Evolutionary conservation across 2,113 vertebrate species (phyloP).

Genomic region (Chunga burmeisteri): DNA sequence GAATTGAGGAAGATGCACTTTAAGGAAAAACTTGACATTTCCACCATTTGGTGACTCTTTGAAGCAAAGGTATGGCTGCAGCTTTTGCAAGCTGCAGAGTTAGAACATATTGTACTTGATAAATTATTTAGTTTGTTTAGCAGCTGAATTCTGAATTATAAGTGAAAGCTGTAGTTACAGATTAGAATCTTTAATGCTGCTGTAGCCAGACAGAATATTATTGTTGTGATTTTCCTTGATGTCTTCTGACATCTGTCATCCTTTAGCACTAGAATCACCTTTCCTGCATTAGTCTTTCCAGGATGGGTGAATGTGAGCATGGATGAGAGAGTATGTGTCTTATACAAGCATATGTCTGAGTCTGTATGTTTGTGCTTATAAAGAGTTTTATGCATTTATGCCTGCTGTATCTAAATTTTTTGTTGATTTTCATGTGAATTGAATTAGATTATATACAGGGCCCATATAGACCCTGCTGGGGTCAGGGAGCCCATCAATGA

Average conservation of each 20-base stretch:
- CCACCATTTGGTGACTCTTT: slow-evolving; percentile 75
- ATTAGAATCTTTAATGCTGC: slow-evolving; percentile 79
- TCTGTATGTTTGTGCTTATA: background rate
- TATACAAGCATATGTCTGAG: background rate
- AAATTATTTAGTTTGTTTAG: slow-evolving; percentile 86
- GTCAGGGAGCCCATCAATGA: background rate
- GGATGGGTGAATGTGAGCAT: background rate
- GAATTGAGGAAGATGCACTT: slow-evolving; percentile 59
- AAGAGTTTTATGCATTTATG: background rate
- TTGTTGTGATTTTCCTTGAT: slow-evolving; percentile 73
- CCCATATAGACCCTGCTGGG: background rate
- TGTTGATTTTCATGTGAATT: background rate
- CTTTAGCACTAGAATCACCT: background rate
- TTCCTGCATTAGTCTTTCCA: background rate
- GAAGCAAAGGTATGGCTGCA: slow-evolving; percentile 69
- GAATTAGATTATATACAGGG: background rate
- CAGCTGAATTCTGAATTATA: slow-evolving; percentile 77
- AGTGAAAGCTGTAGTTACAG: slow-evolving; percentile 83
- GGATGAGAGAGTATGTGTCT: background rate
- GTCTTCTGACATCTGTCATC: slow-evolving; percentile 78
- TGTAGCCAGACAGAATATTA: slow-evolving; percentile 65
- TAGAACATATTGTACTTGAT: slow-evolving; percentile 83
- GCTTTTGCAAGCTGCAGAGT: slow-evolving; percentile 63
- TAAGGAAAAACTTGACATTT: slow-evolving; percentile 73
- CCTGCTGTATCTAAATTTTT: background rate